A percentile compares a stretch with the other conserved stretches of the same genome.
Conservation (phyloP, 2,888 invertebrate species). For the Thymelicus sylvestris region DNA sequence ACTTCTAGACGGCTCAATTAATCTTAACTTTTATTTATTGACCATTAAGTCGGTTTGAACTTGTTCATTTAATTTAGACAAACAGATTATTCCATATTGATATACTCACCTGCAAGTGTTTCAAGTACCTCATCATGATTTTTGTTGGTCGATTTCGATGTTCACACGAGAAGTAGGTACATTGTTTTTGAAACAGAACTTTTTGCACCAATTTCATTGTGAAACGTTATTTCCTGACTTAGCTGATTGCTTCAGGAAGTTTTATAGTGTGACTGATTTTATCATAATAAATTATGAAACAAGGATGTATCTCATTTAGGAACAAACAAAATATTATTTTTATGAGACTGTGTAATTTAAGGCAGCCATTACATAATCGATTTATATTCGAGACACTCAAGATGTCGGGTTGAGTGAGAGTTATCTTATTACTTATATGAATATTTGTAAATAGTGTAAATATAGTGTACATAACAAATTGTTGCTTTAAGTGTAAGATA, state of each 20-base stretch:
- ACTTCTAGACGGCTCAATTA: constrained; percentile 32
- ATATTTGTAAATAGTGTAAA: constrained; percentile 73
- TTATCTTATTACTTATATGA: constrained; percentile 53
- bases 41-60: not conserved
- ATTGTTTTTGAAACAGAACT: not conserved
- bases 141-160: not conserved
- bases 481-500: constrained; percentile 78
- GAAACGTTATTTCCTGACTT: not conserved
- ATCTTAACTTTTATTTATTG: constrained; percentile 17
- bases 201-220: not conserved
- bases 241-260: constrained; percentile 50
- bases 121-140: constrained; percentile 1
- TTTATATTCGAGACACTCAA: constrained; percentile 43
- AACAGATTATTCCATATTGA: not conserved
- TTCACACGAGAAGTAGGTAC: not conserved
- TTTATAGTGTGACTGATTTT: constrained; percentile 72
- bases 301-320: constrained; percentile 73
- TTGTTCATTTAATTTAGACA: not conserved
- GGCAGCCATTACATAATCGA: constrained; percentile 71
- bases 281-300: constrained; percentile 53
- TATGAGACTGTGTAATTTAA: constrained; percentile 76
- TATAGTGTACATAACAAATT: constrained; percentile 61
- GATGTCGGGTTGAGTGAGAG: constrained; percentile 38
- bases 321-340: constrained; percentile 76
- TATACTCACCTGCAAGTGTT: not conserved